Evolutionary conservation across 2,797 vertebrate genomes (phyloP).

Genomic region (Gymnoscopelus braueri): DNA sequence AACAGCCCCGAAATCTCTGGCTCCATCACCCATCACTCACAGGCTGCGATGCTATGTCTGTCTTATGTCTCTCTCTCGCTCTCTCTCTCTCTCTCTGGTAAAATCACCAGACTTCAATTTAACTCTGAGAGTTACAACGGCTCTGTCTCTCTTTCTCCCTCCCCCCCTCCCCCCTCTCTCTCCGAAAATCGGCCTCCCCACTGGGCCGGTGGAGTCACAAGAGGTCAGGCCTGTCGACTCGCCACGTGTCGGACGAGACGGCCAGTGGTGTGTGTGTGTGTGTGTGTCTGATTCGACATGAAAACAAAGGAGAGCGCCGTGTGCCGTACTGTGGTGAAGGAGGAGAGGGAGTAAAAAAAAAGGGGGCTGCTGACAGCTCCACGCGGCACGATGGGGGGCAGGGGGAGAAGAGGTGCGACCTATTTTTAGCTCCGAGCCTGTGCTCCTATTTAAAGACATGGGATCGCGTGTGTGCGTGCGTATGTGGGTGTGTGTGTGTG

Average conservation of each 20-base stretch:
- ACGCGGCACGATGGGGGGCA: conserved; percentile 34
- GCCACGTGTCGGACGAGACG: too few species aligned
- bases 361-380: conserved; percentile 67
- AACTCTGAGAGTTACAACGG: too few species aligned
- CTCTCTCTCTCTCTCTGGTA: conserved; percentile 37
- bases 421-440: conserved; percentile 69
- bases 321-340: conserved; percentile 61
- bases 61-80: too few species aligned
- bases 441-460: conserved; percentile 68
- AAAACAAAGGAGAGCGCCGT: conserved; percentile 68
- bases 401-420: conserved; percentile 46
- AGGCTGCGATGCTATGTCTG: conserved; percentile 53
- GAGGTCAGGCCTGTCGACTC: conserved; percentile 43
- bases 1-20: conserved; percentile 59
- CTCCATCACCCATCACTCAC: conserved; percentile 68
- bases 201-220: conserved; percentile 60
- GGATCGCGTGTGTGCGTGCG: conserved; percentile 26
- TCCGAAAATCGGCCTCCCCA: conserved; percentile 42
- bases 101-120: too few species aligned
- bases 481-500: not conserved
- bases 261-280: conserved; percentile 16
- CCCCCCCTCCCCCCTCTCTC: not conserved
- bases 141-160: not conserved
- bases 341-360: conserved; percentile 54
- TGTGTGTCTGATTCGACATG: conserved; percentile 44